Percentiles rank a stretch among this genome's conserved stretches.
Evolutionary conservation across 2,797 vertebrate species (phyloP).

Genomic region (Scleropages formosus): DNA sequence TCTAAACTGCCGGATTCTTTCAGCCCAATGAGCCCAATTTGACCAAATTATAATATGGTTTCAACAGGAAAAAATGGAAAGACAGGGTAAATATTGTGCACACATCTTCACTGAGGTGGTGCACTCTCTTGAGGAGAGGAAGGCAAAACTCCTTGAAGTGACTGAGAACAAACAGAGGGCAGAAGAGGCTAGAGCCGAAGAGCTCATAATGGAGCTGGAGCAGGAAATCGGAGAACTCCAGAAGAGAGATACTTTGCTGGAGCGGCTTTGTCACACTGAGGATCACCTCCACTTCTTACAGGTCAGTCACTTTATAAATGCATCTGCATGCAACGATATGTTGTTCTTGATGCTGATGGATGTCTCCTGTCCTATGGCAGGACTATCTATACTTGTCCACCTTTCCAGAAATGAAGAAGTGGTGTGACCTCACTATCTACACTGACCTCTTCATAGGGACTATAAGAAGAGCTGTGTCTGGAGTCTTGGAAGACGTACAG

Average conservation of each 20-base stretch:
- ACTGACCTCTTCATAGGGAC: conserved; percentile 48
- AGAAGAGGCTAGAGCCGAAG: not conserved
- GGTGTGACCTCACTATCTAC: conserved; percentile 40
- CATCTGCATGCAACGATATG: not conserved
- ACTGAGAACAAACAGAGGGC: conserved; percentile 40
- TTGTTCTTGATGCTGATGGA: not conserved
- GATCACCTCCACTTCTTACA: conserved; percentile 52
- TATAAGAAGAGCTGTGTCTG: conserved; percentile 38
- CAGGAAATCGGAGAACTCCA: conserved; percentile 48
- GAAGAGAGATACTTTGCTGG: conserved; percentile 42
- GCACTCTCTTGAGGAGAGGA: conserved; percentile 40
- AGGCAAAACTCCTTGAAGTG: conserved; percentile 37
- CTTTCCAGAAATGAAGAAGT: conserved; percentile 48
- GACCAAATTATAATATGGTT: not conserved
- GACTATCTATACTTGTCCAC: conserved; percentile 37
- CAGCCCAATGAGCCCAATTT: not conserved
- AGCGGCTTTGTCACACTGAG: conserved; percentile 39
- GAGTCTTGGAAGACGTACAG: conserved; percentile 38
- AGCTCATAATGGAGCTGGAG: conserved; percentile 40
- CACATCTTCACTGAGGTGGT: conserved; percentile 30
- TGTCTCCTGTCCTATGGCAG: conserved; percentile 37
- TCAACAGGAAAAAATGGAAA: conserved; percentile 40
- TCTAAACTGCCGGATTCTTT: too few relatives aligned
- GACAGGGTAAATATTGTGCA: conserved; percentile 33
- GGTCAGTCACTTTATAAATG: conserved; percentile 40